A percentile compares a stretch with the other conserved stretches of the same genome.
phyloP scores from a whole-genome alignment of 2,797 vertebrate species.

The Todus mexicanus region DNA sequence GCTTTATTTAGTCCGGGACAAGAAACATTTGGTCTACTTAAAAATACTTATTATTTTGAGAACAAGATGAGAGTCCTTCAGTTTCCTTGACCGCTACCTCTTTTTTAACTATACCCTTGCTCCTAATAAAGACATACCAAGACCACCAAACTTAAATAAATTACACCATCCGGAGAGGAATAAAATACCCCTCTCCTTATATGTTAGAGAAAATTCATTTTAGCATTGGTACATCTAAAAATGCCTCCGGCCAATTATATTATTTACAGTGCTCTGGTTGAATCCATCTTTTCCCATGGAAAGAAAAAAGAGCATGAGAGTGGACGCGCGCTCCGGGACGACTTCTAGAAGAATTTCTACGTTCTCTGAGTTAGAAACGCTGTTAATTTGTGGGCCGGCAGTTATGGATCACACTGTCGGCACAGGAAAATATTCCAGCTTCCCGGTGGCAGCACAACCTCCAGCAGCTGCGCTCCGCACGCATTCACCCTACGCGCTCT shows the following conservation, averaged over 20 bases:
- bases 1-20: conserved; percentile 30
- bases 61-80: not conserved
- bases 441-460: not conserved
- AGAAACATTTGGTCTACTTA: conserved; percentile 40
- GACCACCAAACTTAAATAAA: not conserved
- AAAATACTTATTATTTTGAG: conserved; percentile 54
- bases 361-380: not conserved
- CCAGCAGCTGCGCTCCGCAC: not conserved
- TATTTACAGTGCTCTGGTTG: not conserved
- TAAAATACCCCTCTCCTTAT: not conserved
- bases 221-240: not conserved
- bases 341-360: not conserved
- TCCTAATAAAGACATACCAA: conserved; percentile 10
- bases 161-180: not conserved
- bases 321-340: rapidly evolving
- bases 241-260: not conserved
- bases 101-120: not conserved
- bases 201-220: not conserved
- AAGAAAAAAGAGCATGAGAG: not conserved
- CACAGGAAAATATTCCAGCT: not conserved
- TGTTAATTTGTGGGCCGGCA: not conserved
- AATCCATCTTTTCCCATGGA: conserved; percentile 7
- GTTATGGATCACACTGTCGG: not conserved
- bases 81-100: not conserved
- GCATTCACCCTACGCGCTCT: not conserved